Base-by-base conservation (phyloP, 2,113 vertebrate genomes). In the Corythaeola cristata region DNA sequence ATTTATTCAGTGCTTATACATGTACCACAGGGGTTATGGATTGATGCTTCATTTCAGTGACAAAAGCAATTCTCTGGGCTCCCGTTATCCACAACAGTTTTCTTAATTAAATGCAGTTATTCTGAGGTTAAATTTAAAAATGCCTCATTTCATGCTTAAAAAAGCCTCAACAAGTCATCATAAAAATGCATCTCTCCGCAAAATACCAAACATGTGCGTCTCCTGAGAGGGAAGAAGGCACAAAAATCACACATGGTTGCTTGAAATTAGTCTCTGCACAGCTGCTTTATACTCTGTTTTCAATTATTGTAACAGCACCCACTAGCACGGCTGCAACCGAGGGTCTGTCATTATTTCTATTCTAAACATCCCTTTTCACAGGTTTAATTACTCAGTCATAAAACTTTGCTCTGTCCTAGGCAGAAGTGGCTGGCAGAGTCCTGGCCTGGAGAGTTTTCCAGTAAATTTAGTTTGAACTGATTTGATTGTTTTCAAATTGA, bases 101-200 rank as follows among this genome's bases (percentile, higher is more conserved):
- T 71, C 72, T 94, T 96, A 95, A 97, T 97, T 96, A 95, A 91
- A 93, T 86, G 90, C 78, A 91, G 78, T 88, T 73, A 89, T 88
- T 92, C 92, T 35, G 93, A 93, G 92, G 91, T 95, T 85, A 95
- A 79, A 96, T 85, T 80, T 84, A n/a, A 92, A 96, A 96, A 95
- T 69, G 82, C 64, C 87, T 90, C 53, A 73, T 93, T 94, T 93
- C 73, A 79, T 83, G 82, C 89, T 87, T 66, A 81, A 80, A 94
- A 91, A 96, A 91, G n/a, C 89, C 87, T 63, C 95, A 92, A 95
- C 53, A 88, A 91, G 91, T 94, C 91, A 94, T 73, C 77, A 93
- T 66, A 79, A 95, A 97, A 90, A 91, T 32, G 56, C 74, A 78
- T 91, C 58, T 94, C 79, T 87, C 6, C 83, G 87, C 69, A 73